Base-by-base conservation (phyloP, 2,113 vertebrate genomes). In the Gyps fulvus region DNA sequence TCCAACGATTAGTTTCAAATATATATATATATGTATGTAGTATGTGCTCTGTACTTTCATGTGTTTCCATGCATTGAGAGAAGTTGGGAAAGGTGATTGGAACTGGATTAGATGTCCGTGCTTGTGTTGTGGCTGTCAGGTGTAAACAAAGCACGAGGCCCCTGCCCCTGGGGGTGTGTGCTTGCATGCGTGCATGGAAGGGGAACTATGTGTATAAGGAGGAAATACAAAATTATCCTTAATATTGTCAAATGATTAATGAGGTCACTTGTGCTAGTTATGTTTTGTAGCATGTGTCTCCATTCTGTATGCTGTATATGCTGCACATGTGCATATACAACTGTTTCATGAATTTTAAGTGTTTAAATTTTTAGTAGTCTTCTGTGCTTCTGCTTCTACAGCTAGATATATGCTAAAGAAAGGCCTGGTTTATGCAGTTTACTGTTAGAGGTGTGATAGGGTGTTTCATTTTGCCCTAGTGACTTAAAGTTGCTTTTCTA, bases 61-160 rank as follows among this genome's bases (percentile, higher is more conserved):
- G 31, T 92, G 25, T 45, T 85, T 90, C 38, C 13, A 1, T 73
- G 36, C 61, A 13, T 26, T 45, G 50, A 65, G 65, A 58, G 83
- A 77, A 63, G 11, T 21, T 89, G 55, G 77, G 57, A 78, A 89
- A 32, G 25, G 36, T 65, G 38, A 12, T 20, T 49, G 19, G 27
- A 89, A 17, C 16, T 29, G 69, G 32, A 22, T 50, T 58, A 42
- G 29, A 29, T 54, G 25, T 38, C 80, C 3, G 0, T 63, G 43
- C 21, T 83, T 76, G 3, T 45, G 26, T 54, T 81, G 40, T 62
- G 54, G 12, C 32, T 72, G 1, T 54, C n/a, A 1, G 8, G 9
- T 20, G 4, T 59, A 43, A 87, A 63, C 34, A 11, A 34, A 83
- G 72, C 0, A 0, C 0, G 0, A 83, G 47, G 26, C 26, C 22